These are phyloP conservation scores for Parazoanthus swiftii DNA, from an alignment of 92 coral and sea anemone genomes.

Conservation along the genomic window DNA sequence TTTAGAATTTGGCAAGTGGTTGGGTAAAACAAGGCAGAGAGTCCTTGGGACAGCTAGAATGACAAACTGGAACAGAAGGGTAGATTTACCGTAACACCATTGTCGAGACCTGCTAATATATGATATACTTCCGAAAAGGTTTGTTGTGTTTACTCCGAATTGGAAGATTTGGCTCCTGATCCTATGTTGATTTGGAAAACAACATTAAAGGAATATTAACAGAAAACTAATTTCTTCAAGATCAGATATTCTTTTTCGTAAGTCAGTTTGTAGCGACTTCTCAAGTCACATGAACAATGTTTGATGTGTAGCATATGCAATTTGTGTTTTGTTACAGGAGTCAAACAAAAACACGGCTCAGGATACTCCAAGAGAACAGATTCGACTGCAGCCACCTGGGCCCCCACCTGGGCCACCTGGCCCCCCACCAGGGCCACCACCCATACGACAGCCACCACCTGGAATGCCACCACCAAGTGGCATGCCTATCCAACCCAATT, in stretches of 20 bases:
- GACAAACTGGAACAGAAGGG: too few relatives aligned
- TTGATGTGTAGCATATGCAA: background rate
- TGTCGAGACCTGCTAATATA: too few relatives aligned
- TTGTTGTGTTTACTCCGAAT: too few relatives aligned
- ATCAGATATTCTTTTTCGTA: too few relatives aligned
- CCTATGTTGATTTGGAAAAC: background rate
- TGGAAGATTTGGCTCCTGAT: background rate
- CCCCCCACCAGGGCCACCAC: constrained; percentile 81
- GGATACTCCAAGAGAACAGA: constrained; percentile 14
- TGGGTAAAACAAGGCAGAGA: too few relatives aligned
- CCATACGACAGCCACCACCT: constrained; percentile 74
- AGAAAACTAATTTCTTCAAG: too few relatives aligned
- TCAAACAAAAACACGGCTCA: background rate
- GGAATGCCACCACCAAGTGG: constrained; percentile 61
- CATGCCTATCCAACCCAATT: constrained; percentile 87
- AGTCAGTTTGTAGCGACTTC: background rate
- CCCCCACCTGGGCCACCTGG: constrained; percentile 71
- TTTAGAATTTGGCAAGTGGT: too few relatives aligned
- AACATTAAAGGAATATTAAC: too few relatives aligned
- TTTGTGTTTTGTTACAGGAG: constrained; percentile 17
- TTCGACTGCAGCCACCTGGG: constrained; percentile 54
- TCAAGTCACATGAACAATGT: background rate
- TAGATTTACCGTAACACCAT: too few relatives aligned
- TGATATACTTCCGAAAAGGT: too few relatives aligned
- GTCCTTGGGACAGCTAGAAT: too few relatives aligned